Evolutionary conservation across 2,113 vertebrate species (phyloP).

Genomic region (Python bivittatus): DNA sequence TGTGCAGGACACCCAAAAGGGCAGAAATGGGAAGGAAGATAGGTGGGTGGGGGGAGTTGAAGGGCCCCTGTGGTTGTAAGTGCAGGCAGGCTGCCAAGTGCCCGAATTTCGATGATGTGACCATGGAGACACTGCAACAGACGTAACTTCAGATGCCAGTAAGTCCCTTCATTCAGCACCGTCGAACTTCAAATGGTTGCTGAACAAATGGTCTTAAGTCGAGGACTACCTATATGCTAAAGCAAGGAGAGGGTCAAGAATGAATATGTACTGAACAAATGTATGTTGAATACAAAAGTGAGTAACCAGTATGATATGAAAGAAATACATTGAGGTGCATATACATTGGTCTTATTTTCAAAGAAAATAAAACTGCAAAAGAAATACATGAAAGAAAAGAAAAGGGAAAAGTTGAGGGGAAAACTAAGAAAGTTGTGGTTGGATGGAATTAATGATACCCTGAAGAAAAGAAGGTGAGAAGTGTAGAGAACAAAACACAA

Average conservation of each 20-base stretch:
- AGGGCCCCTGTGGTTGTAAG: no score
- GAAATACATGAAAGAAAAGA: background rate
- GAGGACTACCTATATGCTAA: no score
- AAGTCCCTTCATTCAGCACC: no score
- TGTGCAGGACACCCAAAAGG: no score
- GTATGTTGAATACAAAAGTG: background rate
- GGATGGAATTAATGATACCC: background rate
- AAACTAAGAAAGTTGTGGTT: background rate
- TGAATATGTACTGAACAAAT: background rate
- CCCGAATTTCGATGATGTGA: no score
- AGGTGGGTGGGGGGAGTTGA: no score
- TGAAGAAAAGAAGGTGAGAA: background rate
- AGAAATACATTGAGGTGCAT: background rate
- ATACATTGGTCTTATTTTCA: background rate
- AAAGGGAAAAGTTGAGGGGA: background rate
- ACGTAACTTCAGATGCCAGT: no score
- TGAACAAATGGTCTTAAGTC: no score
- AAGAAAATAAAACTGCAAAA: background rate
- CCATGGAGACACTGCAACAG: no score
- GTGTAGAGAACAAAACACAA: background rate
- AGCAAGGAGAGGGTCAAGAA: background rate
- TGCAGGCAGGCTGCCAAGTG: no score
- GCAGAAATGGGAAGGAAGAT: no score
- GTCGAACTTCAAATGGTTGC: no score
- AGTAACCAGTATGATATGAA: background rate